Base-by-base conservation (phyloP, 2,113 vertebrate genomes). In the Gambusia affinis region DNA sequence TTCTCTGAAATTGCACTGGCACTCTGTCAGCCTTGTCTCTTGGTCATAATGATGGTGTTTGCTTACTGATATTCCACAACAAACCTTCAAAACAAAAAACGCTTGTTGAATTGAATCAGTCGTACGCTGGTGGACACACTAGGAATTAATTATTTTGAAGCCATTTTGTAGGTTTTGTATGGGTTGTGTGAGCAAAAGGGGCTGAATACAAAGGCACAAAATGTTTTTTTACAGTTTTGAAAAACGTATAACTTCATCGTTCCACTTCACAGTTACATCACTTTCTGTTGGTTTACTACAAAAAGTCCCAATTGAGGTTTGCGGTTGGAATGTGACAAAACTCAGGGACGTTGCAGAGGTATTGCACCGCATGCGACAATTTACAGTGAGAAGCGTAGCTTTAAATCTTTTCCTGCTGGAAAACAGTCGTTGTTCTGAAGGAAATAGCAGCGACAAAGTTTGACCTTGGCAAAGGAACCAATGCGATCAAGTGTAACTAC, bases 401-500 rank as follows among this genome's bases (percentile, higher is more conserved):
- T 15, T 0, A 12, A 7, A 35, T 60, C 12, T 28, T 63, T 0
- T 30, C 54, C 44, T 47, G 28, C 61, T 29, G 8, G 3, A 60
- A 44, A 39, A 17, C 30, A 27, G 39, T 64, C 24, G 8, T 60
- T 17, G 42, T 44, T 30, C 64, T 27, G 17, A 44, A 61, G 14
- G 57, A 74, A 80, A 74, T 64, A 29, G 70, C 19, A 37, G 35
- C 14, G 64, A 47, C 33, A 39, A 65, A 33, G 63, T 69, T 61
- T 31, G 64, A n/a, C 57, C 39, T 73, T 51, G 72, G 66, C 62
- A 57, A 64, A 22, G 12, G 68, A 35, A 67, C 71, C 19, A 78
- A 75, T 65, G 63, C 27, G 75, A 30, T 30, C 30, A 30, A 30
- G 30, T 30, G 60, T 74, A 76, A 81, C 77, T 79, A 72, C 47